A percentile compares a stretch with the other conserved stretches of the same genome.
Conservation (phyloP, 2,888 invertebrate species). For the Caenorhabditis sulstoni region DNA sequence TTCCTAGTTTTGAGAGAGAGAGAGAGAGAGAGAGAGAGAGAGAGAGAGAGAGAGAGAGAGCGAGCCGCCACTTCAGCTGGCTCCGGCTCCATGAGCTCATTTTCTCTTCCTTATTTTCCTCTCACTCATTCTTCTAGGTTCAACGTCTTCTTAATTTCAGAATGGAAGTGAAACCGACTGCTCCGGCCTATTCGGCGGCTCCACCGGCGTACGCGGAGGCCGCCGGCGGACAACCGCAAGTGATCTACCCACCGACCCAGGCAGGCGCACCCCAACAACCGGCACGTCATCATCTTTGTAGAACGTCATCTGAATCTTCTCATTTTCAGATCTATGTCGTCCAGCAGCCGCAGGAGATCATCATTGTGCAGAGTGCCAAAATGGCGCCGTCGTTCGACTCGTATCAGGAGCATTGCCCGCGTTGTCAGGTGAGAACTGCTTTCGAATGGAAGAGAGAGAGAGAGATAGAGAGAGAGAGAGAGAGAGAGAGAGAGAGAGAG, state of each 20-base stretch:
- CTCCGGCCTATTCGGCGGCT: conserved; percentile 34
- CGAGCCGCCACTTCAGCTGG: too few relatives aligned
- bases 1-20: too few relatives aligned
- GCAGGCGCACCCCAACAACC: conserved; percentile 4
- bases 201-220: conserved; percentile 47
- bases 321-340: conserved; percentile 34
- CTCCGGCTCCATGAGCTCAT: too few relatives aligned
- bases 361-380: conserved; percentile 34
- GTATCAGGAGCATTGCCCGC: conserved; percentile 49
- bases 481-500: too few relatives aligned
- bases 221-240: not conserved
- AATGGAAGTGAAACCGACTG: conserved; percentile 35
- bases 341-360: conserved; percentile 41
- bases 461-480: too few relatives aligned
- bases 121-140: not conserved
- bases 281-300: not conserved
- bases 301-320: not conserved
- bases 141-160: not conserved
- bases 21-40: too few relatives aligned
- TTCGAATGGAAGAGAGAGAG: too few relatives aligned
- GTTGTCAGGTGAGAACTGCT: conserved; percentile 44
- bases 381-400: conserved; percentile 47
- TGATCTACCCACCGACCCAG: conserved; percentile 32
- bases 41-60: too few relatives aligned
- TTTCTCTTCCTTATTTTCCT: too few relatives aligned